Evolutionary conservation across 1,140 invertebrate species (phyloP), one percentile per base, ranked within the genome.

Genomic region (Ptiloglossa arizonensis): DNA sequence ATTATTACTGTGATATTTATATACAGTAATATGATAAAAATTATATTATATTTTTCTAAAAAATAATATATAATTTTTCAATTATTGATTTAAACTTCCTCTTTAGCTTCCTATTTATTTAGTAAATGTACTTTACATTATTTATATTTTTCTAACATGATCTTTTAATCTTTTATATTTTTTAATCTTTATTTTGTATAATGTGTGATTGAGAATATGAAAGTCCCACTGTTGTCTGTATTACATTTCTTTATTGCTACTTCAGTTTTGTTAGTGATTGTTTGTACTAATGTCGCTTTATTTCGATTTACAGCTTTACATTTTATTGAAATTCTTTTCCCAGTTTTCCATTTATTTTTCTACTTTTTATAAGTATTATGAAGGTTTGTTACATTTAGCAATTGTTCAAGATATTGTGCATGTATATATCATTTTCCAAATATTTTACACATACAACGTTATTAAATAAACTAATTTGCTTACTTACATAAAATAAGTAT

Each of bases 241-340:
- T 52, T 44, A 68, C 11, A 46, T 29, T 71, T n/a, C 8, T 71
- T 8, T 48, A 29, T 57, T 24, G 41, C 27, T 52, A 41, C 50
- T 60, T 50, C 46, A 44, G 54, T 66, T 68, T 56, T 29, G 48
- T 67, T 80, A 63, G 2, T 80, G 60, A 15, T 74, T 80, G 67
- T 73, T 74, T 79, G 32, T 66, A 74, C 22, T 63, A 78, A 38
- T 62, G 41, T 41, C 52, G 68, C 74, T 83, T 82, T 54, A 68
- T 35, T 63, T 44, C 5, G 60, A 24, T 52, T 73, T 48, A 57
- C 41, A 66, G 60, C 46, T 79, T 82, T 79, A 11, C 35, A 15
- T 70, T 41, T 22, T 71, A 29, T 63, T 13, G 15, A 63, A 62
- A 29, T 24, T 19, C 5, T 70, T 50, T 70, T 48, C 19, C 29